These are phyloP conservation scores for Sthenelais limicola DNA, from an alignment of 2,888 invertebrate species.

Conservation along the genomic window DNA sequence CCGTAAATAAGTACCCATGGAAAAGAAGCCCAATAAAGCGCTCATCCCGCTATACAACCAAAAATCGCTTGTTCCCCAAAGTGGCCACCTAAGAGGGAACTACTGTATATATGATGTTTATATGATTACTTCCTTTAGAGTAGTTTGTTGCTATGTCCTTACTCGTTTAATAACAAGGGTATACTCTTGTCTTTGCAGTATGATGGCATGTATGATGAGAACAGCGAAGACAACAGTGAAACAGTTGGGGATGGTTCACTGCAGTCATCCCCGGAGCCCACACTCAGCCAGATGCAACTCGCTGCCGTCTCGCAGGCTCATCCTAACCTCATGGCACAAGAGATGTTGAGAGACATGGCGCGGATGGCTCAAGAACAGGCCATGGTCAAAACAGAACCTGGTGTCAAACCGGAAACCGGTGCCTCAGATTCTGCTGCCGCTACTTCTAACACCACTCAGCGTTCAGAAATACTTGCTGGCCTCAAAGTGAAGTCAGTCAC, in stretches of 20 bases:
- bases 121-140: no score
- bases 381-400: constrained; percentile 25
- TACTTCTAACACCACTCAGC: background rate
- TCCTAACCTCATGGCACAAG: constrained; percentile 44
- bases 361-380: constrained; percentile 44
- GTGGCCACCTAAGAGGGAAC: no score
- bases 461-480: constrained; percentile 24
- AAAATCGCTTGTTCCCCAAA: no score
- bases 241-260: constrained; percentile 29
- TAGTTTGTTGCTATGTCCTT: no score
- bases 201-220: constrained; percentile 34
- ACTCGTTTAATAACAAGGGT: no score
- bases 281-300: constrained; percentile 28
- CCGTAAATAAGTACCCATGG: no score
- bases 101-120: no score
- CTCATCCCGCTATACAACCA: no score
- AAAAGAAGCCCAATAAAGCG: no score
- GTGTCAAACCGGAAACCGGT: constrained; percentile 14
- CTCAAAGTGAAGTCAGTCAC: constrained; percentile 15
- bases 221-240: constrained; percentile 17
- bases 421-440: background rate
- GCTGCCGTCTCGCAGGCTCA: constrained; percentile 32
- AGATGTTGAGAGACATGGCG: constrained; percentile 48
- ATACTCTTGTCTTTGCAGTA: no score
- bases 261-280: constrained; percentile 33